These are phyloP conservation scores for Hypothenemus hampei DNA, from an alignment of 1,140 invertebrate species.

Conservation along the genomic window DNA sequence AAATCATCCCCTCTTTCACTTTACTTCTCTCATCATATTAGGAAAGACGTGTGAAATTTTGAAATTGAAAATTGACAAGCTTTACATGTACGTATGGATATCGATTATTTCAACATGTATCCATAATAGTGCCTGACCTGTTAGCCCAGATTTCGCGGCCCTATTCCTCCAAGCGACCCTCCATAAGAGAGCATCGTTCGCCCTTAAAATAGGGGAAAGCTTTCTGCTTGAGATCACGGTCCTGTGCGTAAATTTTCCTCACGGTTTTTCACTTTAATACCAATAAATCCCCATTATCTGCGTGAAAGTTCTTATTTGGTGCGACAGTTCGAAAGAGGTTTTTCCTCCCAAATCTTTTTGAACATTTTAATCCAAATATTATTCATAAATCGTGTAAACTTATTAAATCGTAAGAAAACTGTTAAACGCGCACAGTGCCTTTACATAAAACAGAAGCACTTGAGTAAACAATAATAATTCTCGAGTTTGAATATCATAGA, in stretches of 20 bases:
- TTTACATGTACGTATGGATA: too few species aligned
- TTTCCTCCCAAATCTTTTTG: neutral
- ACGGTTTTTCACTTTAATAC: neutral
- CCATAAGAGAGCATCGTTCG: neutral
- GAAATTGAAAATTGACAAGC: too few species aligned
- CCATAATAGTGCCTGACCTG: neutral
- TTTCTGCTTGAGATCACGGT: neutral
- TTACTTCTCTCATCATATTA: too few species aligned
- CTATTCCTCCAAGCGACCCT: neutral
- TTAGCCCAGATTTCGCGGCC: neutral
- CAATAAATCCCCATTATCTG: neutral
- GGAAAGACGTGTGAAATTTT: too few species aligned
- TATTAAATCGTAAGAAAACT: neutral
- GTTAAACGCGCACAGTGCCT: neutral
- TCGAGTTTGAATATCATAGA: neutral
- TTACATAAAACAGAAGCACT: conserved; percentile 3
- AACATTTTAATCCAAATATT: neutral
- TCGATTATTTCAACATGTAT: neutral
- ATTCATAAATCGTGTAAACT: neutral
- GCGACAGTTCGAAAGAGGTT: neutral
- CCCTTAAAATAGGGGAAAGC: neutral
- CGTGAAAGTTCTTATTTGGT: neutral
- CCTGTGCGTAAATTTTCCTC: neutral
- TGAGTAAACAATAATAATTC: conserved; percentile 4
- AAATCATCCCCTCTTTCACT: too few species aligned